Base-by-base conservation (phyloP, 2,888 invertebrate species). In the Nomada flava region DNA sequence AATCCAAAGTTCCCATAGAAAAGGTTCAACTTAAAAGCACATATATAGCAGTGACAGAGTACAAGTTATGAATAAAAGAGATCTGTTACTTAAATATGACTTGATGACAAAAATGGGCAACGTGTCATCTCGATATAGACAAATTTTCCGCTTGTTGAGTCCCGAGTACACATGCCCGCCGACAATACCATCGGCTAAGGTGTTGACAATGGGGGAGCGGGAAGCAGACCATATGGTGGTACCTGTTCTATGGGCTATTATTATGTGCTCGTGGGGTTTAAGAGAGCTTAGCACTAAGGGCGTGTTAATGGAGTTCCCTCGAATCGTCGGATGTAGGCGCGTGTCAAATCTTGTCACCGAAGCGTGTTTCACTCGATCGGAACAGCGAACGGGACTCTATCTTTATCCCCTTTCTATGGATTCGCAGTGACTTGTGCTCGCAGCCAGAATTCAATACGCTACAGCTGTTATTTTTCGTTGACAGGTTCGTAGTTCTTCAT, bases 171-270 rank as follows among this genome's bases (percentile, higher is more conserved):
- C 89, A 84, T 84, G 88, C 86, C 77, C 75, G 42, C 74, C 76
- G 76, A 55, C 76, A 80, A 83, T 67, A 62, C 67, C 78, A 75
- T 84, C 83, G 83, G 82, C 73, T 87, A 75, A 82, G 86, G 85
- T 90, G 88, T 88, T 84, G 89, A 90, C 90, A 90, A 92, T 91
- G 76, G 90, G 79, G 84, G 36, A 69, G 80, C 85, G 84, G 82
- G 77, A 77, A 63, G 47, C 67, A 71, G 91, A 90, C 81, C 93
- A 93, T 93, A 93, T 93, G 92, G 93, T 92, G 84, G 86, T 93
- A 93, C 93, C 93, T 92, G 93, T 92, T 92, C 89, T 88, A 90
- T 87, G 83, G 89, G 86, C 92, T 89, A 92, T 93, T 93, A 93
- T 92, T 92, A 90, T 92, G 90, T 89, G 91, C 89, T 89, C 90